Base-by-base conservation (phyloP, 1,140 invertebrate genomes). In the Scaptodrosophila lebanonensis region DNA sequence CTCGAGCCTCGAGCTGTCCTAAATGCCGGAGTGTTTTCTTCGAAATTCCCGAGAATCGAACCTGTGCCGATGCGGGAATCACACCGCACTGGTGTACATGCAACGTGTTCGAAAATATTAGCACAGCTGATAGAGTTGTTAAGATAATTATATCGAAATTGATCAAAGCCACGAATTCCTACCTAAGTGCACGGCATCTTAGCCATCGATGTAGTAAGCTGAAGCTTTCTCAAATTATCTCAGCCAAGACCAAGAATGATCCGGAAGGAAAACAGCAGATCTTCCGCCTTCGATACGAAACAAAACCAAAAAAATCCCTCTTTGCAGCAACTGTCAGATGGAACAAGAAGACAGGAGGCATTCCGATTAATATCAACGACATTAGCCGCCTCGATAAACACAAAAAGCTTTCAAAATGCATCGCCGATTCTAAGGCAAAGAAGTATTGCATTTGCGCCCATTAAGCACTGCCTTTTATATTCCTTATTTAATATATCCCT, bases 81-180 rank as follows among this genome's bases (percentile, higher is more conserved):
- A 86, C 89, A 0, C 88, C 91, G 16, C 93, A 94, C 68, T 96
- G 93, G 92, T 96, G 94, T 69, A 91, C 90, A 9, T 96, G 95
- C 50, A 88, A 88, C n/a, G n/a, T n/a, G n/a, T n/a, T n/a, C n/a
- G n/a, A n/a, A n/a, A n/a, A n/a, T n/a, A n/a, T n/a, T n/a, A n/a
- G n/a, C n/a, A n/a, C n/a, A n/a, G n/a, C n/a, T n/a, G n/a, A n/a
- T n/a, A n/a, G n/a, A n/a, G n/a, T n/a, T n/a, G n/a, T n/a, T n/a
- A n/a, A n/a, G n/a, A n/a, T n/a, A n/a, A 89, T 89, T 1, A 86
- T 89, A 1, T 72, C 89, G 11, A 89, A 86, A 56, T 69, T 89
- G 0, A 66, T 91, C 1, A 63, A 75, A 15, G 88, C 83, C 52
- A 87, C 88, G 3, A 87, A 91, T 18, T 50, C 17, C 0, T 86